These are phyloP conservation scores for Diarsia rubi DNA, from an alignment of 2,888 invertebrate species.

Conservation along the genomic window DNA sequence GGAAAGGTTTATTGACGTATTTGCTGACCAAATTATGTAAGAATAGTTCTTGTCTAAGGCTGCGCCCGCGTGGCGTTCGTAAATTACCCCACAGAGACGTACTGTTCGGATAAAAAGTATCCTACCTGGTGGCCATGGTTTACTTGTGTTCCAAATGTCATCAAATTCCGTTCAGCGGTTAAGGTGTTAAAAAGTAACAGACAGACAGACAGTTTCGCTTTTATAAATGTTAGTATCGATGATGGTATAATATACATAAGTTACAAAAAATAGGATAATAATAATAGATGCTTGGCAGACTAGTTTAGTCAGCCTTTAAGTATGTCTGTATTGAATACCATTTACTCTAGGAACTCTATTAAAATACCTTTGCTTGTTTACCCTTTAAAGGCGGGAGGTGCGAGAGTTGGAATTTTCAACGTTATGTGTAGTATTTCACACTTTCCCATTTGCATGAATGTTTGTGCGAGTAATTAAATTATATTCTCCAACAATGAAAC, in stretches of 20 bases:
- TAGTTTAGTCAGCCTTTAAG: constrained; percentile 15
- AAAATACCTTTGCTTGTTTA: constrained; percentile 17
- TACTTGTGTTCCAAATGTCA: neutral
- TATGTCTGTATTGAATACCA: constrained; percentile 4
- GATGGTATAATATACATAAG: neutral
- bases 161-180: neutral
- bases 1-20: constrained; percentile 13
- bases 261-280: constrained; percentile 8
- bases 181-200: neutral
- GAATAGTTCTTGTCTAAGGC: neutral
- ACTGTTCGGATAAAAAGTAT: neutral
- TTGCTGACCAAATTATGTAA: constrained; percentile 12
- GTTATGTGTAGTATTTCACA: constrained; percentile 12
- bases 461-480: constrained; percentile 8
- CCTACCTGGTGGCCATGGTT: neutral
- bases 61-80: neutral
- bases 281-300: neutral
- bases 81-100: neutral
- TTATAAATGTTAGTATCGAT: neutral
- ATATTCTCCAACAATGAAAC: neutral
- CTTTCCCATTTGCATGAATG: constrained; percentile 4
- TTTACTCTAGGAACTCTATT: constrained; percentile 28
- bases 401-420: constrained; percentile 5
- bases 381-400: neutral
- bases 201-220: neutral